phyloP scores from a whole-genome alignment of 2,113 vertebrate species.

The Tiliqua scincoides region DNA sequence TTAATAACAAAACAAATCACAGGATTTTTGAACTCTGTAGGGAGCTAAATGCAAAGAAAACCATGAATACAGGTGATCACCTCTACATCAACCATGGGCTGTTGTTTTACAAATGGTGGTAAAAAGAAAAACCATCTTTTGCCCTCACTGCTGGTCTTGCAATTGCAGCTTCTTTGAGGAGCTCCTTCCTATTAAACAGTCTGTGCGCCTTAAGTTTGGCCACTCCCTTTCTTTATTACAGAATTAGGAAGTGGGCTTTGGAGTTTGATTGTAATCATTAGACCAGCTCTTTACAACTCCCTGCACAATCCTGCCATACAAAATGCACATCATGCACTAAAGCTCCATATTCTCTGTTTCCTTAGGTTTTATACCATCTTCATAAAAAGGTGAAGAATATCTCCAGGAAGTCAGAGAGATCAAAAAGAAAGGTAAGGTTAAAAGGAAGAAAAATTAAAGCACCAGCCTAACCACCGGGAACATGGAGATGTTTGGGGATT shows the following conservation, averaged over 20 bases:
- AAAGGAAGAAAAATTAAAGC: neutral
- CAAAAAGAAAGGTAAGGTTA: conserved; percentile 84
- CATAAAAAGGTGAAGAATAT: conserved; percentile 89
- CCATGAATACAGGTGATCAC: neutral
- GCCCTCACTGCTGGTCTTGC: neutral
- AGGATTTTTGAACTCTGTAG: neutral
- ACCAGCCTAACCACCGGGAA: neutral
- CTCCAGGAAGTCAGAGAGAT: conserved; percentile 84
- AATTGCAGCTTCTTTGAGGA: too few relatives aligned
- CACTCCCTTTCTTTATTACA: too few relatives aligned
- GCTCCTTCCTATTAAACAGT: too few relatives aligned
- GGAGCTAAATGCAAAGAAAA: neutral
- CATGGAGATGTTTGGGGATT: neutral
- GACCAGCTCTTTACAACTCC: too few relatives aligned
- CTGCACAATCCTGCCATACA: too few relatives aligned
- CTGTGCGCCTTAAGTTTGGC: too few relatives aligned
- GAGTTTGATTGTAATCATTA: too few relatives aligned
- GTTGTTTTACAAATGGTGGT: neutral
- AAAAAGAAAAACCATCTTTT: neutral
- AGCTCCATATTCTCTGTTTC: neutral
- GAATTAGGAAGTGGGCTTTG: too few relatives aligned
- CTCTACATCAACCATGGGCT: too few relatives aligned
- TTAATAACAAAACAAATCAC: neutral
- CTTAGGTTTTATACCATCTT: conserved; percentile 84
- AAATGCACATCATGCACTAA: neutral